phyloP scores from a whole-genome alignment of 2,888 invertebrate genomes.

The Lucinisca nassula region DNA sequence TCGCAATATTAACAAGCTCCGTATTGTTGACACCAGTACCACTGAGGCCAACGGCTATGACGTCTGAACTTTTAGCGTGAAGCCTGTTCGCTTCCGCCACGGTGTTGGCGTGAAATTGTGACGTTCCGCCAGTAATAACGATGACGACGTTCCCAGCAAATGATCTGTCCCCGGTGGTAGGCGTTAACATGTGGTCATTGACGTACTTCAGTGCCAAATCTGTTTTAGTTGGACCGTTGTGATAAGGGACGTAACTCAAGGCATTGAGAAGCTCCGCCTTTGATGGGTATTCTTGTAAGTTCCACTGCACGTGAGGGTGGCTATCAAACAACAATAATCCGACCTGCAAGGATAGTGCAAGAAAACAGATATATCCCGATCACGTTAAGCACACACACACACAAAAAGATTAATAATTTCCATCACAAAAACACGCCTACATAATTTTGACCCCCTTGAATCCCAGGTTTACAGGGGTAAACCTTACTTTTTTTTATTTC shows the following conservation, averaged over 20 bases:
- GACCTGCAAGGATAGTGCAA: slow-evolving; percentile 45
- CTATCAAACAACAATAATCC: slow-evolving; percentile 54
- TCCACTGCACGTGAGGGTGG: slow-evolving; percentile 57
- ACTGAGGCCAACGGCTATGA: slow-evolving; percentile 32
- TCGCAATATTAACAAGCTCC: slow-evolving; percentile 35
- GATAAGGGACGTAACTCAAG: slow-evolving; percentile 62
- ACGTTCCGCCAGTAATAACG: slow-evolving; percentile 52
- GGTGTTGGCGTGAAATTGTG: slow-evolving; percentile 30
- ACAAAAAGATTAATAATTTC: too few relatives aligned
- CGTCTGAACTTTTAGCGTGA: slow-evolving; percentile 23
- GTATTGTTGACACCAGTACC: slow-evolving; percentile 30
- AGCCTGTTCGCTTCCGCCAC: slow-evolving; percentile 31
- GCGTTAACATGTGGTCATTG: slow-evolving; percentile 12
- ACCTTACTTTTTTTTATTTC: too few relatives aligned
- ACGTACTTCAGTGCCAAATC: slow-evolving; percentile 46
- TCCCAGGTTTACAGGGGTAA: too few relatives aligned
- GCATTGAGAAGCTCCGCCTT: slow-evolving; percentile 59
- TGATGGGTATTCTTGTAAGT: slow-evolving; percentile 56
- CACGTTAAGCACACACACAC: too few relatives aligned
- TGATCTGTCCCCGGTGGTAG: slow-evolving; percentile 42
- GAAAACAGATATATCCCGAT: too few relatives aligned
- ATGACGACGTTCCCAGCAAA: slow-evolving; percentile 53
- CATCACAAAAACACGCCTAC: too few relatives aligned
- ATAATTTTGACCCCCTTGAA: too few relatives aligned
- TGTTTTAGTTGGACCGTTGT: slow-evolving; percentile 47